Percentiles rank a stretch among this genome's conserved stretches.
phyloP scores from a whole-genome alignment of 2,888 invertebrate genomes.

The Esperia sulphurella region DNA sequence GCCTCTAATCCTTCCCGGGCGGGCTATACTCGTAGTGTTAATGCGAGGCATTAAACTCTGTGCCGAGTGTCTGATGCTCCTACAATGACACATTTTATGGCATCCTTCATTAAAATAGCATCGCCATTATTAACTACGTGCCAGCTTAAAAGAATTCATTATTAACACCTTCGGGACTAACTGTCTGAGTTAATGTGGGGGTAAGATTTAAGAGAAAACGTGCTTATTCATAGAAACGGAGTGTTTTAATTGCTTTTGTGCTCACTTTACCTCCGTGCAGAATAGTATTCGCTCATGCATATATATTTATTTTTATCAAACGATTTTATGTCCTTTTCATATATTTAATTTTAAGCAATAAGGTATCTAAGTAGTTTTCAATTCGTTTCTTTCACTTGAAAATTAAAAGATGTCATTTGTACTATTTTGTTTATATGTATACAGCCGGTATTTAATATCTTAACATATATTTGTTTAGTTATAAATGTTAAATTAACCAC shows the following conservation, averaged over 20 bases:
- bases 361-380: too few relatives aligned
- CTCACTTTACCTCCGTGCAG: not conserved
- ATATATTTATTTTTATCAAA: too few relatives aligned
- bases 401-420: too few relatives aligned
- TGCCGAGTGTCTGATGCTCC: conserved; percentile 8
- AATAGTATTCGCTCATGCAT: conserved; percentile 8
- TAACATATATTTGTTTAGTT: too few relatives aligned
- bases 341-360: too few relatives aligned
- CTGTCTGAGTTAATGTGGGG: conserved; percentile 62
- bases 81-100: conserved; percentile 61
- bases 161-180: conserved; percentile 64
- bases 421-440: too few relatives aligned
- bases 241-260: conserved; percentile 13
- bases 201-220: conserved; percentile 69
- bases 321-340: conserved; percentile 19
- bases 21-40: conserved; percentile 41
- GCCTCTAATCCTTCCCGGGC: conserved; percentile 36
- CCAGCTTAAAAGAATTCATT: conserved; percentile 65
- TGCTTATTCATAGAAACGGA: conserved; percentile 45
- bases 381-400: too few relatives aligned
- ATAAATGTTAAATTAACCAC: too few relatives aligned
- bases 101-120: conserved; percentile 57
- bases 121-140: conserved; percentile 63
- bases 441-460: too few relatives aligned
- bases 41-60: conserved; percentile 35